A percentile compares a stretch with the other conserved stretches of the same genome.
Evolutionary conservation across 2,113 vertebrate genomes (phyloP).

Genomic region (Microcebus tavaratra): DNA sequence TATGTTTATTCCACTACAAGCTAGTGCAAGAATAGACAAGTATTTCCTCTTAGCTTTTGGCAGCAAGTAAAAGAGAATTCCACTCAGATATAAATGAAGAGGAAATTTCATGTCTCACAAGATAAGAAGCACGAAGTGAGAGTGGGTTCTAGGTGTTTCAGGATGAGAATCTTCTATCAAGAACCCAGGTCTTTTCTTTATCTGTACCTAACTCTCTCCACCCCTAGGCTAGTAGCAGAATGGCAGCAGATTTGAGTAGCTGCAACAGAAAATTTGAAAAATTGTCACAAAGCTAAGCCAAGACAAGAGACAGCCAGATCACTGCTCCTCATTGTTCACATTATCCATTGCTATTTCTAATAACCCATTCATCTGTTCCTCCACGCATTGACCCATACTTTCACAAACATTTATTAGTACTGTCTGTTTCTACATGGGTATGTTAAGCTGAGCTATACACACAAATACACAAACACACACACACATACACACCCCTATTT

Average conservation of each 20-base stretch:
- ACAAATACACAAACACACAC: neutral
- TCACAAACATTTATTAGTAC: neutral
- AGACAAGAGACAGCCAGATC: neutral
- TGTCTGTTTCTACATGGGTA: neutral
- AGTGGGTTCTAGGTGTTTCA: neutral
- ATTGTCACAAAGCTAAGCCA: neutral
- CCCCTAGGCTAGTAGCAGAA: neutral
- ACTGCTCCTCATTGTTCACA: neutral
- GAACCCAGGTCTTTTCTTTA: neutral
- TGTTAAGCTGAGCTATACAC: neutral
- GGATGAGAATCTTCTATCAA: neutral
- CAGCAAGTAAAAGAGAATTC: neutral
- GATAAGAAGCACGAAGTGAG: neutral
- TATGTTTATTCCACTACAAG: neutral
- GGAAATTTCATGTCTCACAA: neutral
- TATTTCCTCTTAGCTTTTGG: neutral
- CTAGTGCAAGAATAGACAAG: neutral
- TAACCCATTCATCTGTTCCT: neutral
- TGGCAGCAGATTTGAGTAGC: neutral
- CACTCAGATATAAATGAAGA: neutral
- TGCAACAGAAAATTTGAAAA: slow-evolving; percentile 1
- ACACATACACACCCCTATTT: neutral
- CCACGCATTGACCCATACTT: neutral
- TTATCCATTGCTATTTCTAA: neutral
- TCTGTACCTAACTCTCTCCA: neutral